Evolutionary conservation across 1,140 invertebrate genomes (phyloP).

Genomic region (Pseudomyrmex pallidus): DNA sequence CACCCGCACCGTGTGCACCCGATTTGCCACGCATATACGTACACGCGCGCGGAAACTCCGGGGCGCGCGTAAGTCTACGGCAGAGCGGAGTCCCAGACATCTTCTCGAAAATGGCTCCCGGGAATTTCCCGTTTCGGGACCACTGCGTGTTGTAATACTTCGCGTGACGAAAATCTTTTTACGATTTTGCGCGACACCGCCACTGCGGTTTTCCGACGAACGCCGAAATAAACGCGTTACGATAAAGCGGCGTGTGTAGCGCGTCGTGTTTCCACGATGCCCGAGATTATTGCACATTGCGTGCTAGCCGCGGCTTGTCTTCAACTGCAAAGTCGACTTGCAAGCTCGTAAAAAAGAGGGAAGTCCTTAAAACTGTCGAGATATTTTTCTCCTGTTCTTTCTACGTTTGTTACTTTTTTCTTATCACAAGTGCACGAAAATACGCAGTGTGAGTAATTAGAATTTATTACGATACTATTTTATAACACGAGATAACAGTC

Average conservation of each 20-base stretch:
- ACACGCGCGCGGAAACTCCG: background rate
- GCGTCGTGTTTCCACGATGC: background rate
- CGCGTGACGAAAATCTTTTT: slow-evolving; percentile 21
- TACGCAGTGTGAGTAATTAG: background rate
- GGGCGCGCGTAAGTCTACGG: background rate
- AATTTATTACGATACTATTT: background rate
- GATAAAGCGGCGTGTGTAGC: slow-evolving; percentile 10
- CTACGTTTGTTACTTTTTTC: background rate
- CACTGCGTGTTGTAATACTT: background rate
- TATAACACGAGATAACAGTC: background rate
- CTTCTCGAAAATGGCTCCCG: slow-evolving; percentile 4
- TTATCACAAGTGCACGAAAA: background rate
- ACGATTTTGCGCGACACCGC: slow-evolving; percentile 15
- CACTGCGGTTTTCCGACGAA: slow-evolving; percentile 17
- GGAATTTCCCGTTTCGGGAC: background rate
- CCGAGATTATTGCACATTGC: slow-evolving; percentile 32
- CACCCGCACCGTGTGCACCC: slow-evolving; percentile 19
- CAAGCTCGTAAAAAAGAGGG: background rate
- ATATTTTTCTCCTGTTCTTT: background rate
- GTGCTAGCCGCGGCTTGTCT: background rate
- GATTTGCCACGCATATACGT: slow-evolving; percentile 31
- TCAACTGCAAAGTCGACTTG: slow-evolving; percentile 1
- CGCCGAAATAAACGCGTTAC: slow-evolving; percentile 26
- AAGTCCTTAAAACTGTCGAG: no score
- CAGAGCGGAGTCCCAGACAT: background rate